Base-by-base conservation (phyloP, 1,140 invertebrate genomes). In the Temnothorax nylanderi region DNA sequence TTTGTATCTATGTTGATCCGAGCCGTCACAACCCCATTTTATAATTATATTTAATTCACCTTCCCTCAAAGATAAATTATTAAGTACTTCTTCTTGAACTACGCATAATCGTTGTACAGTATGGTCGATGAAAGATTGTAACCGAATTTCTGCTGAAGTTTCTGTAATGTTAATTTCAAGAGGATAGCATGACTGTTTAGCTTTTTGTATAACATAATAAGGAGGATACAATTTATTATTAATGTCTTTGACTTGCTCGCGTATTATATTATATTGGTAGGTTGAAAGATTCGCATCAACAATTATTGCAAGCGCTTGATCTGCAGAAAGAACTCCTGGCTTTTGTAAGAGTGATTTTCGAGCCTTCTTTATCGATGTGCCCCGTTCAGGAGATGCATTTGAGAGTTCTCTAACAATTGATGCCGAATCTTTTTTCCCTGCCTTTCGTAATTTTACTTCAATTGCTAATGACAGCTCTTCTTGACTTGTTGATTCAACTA, bases 1-100 rank as follows among this genome's bases (percentile, higher is more conserved):
- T 49, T 11, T 8, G 11, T 49, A 49, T 10, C 47, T 49, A 49
- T 11, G 10, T 49, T 49, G 47, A n/a, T n/a, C 11, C 13, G 11
- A 49, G 47, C 47, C 10, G 13, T 49, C 47, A 49, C 47, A 49
- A 49, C 47, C 10, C 47, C 47, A 49, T 3, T 49, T 49, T 58
- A 82, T 87, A 77, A 91, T 92, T n/a, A 92, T 62, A 69, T 34
- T 37, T 37, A 91, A 49, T 62, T 90, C 87, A 62, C 49, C 21
- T 56, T 81, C 32, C 34, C 86, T 21, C 44, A 87, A 34, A 49
- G 26, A 58, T 71, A 81, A n/a, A n/a, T 18, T 41, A 90, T 11
- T 11, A 49, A 71, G 18, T n/a, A 86, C 74, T 60, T 90, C 89
- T 51, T 58, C 13, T 80, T 75, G 54, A 32, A 82, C 32, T 74